Base-by-base conservation (phyloP, 1,140 invertebrate species). In the Streblospio benedicti region DNA sequence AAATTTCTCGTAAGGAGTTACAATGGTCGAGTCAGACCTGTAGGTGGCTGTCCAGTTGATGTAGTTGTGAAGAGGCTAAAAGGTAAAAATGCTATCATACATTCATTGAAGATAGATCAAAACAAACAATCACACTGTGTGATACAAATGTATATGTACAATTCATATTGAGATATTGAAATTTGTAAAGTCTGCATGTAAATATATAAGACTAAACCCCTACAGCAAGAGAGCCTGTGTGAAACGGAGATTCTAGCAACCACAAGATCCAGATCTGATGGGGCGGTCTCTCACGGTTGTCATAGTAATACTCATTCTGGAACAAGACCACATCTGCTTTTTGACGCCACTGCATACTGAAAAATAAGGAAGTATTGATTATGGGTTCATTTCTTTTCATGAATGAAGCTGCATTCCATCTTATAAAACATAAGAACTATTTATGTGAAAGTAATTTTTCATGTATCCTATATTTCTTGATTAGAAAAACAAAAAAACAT, bases 1-100 rank as follows among this genome's bases (percentile, higher is more conserved):
- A 88, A 91, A 97, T 67, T 88, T 85, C 73, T 94, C 93, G 71
- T 97, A 97, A 0, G 94, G 94, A 1, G 94, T 87, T 1, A 97
- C 93, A 62, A 98, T 86, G 67, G 95, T 93, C 25, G 91, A 95
- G 73, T 97, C 94, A 9, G 86, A 83, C 41, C 94, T 82, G 74
- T 90, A 98, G 6, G 72, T 78, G 25, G 74, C 90, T 18, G 93
- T 97, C 93, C 93, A 96, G 79, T 98, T 97, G 72, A 90, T 16
- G 27, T 27, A 28, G 30, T 33, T 16, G 16, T 28, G 4, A 51
- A n/a, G 25, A 51, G 20, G 49, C 2, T 20, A 27, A 25, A 31
- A 32, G 16, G 5, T 18, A 30, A 12, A 2, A 16, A 23, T 23
- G 41, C 41, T 14, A 4, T 14, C 18, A 33, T 5, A 1, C 3